Percentiles rank a stretch among this genome's conserved stretches.
These are phyloP conservation scores for Holacanthus passer DNA, from an alignment of 2,113 vertebrate species.

Conservation along the genomic window DNA sequence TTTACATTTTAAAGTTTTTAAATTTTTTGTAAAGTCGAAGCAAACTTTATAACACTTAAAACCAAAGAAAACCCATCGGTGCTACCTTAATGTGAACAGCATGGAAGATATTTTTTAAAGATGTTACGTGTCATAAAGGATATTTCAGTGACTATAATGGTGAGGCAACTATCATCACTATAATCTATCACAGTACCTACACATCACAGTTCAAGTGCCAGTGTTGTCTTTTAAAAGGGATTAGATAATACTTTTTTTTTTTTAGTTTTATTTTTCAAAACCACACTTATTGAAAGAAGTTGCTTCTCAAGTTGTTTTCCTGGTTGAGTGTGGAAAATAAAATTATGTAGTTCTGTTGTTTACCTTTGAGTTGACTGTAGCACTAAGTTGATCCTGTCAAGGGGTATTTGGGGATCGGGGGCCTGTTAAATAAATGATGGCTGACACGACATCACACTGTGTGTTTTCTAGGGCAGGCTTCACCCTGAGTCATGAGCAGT, in stretches of 20 bases:
- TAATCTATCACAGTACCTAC: background rate
- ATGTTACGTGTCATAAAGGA: background rate
- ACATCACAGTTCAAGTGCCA: background rate
- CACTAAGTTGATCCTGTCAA: background rate
- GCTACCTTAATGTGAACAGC: background rate
- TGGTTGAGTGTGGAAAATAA: constrained; percentile 32
- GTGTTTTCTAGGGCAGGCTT: constrained; percentile 14
- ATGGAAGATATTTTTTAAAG: background rate
- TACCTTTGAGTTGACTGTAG: constrained; percentile 9
- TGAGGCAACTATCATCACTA: background rate
- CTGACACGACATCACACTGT: constrained; percentile 34
- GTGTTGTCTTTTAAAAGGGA: background rate
- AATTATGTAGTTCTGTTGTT: constrained; percentile 10
- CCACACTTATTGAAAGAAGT: background rate
- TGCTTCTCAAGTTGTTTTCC: constrained; percentile 8
- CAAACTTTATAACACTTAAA: background rate
- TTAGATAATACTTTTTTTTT: too few relatives aligned
- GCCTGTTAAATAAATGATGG: constrained; percentile 41
- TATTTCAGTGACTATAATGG: background rate
- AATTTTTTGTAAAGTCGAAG: background rate
- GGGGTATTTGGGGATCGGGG: background rate
- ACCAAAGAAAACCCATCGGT: background rate
- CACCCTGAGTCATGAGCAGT: constrained; percentile 7
- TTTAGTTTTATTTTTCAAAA: too few relatives aligned
- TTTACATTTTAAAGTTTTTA: background rate